Percentiles rank a stretch among this genome's conserved stretches.
Evolutionary conservation across 2,113 vertebrate genomes (phyloP).

Genomic region (Alexandromys fortis): DNA sequence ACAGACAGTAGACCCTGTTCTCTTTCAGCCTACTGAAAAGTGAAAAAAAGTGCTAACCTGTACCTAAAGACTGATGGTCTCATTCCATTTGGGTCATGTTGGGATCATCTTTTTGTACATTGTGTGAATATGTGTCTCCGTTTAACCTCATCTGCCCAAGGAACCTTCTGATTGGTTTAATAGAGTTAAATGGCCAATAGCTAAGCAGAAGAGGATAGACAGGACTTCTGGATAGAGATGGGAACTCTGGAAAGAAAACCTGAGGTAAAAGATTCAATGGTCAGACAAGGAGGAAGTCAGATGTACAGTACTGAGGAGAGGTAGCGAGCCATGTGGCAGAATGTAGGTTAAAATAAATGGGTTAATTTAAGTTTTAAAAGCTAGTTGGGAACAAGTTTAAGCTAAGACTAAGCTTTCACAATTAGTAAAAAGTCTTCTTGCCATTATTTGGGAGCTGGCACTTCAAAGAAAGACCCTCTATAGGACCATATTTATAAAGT

Average conservation of each 20-base stretch:
- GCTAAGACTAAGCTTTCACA: not conserved
- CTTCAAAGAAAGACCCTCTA: not conserved
- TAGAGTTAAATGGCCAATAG: not conserved
- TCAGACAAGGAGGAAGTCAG: not conserved
- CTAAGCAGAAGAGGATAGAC: not conserved
- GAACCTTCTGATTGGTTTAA: not conserved
- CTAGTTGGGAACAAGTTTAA: not conserved
- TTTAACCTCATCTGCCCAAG: not conserved
- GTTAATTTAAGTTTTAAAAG: not conserved
- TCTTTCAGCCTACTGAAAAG: not conserved
- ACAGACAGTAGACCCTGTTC: not conserved
- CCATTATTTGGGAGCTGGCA: not conserved
- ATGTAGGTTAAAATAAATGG: not conserved
- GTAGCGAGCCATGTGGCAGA: not conserved
- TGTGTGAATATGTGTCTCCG: not conserved
- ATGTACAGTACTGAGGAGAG: not conserved
- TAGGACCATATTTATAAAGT: not conserved
- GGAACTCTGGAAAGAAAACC: not conserved
- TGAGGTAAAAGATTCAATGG: not conserved
- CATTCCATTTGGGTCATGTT: not conserved
- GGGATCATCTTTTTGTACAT: not conserved
- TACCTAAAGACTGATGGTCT: not conserved
- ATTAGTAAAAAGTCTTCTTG: not conserved
- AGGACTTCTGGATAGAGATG: not conserved
- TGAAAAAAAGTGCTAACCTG: not conserved